These are phyloP conservation scores for Philhelius pedissequus DNA, from an alignment of 2,888 invertebrate species.

Conservation along the genomic window DNA sequence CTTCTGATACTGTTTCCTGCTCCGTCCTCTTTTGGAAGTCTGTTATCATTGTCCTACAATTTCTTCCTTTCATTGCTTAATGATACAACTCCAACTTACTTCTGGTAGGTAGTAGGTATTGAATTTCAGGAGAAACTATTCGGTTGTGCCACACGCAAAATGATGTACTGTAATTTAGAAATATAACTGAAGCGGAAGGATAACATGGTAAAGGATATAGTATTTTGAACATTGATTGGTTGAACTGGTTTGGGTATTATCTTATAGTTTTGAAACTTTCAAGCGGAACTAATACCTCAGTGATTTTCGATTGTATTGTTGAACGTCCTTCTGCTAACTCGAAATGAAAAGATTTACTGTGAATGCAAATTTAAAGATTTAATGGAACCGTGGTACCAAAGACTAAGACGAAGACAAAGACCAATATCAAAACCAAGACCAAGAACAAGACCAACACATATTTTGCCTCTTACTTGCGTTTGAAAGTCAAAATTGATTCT, in stretches of 20 bases:
- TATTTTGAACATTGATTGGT: conserved; percentile 32
- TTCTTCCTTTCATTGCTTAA: conserved; percentile 60
- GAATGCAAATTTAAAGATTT: too few relatives aligned
- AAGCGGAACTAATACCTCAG: conserved; percentile 38
- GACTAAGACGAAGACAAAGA: too few relatives aligned
- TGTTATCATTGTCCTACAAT: conserved; percentile 65
- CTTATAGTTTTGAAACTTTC: conserved; percentile 25
- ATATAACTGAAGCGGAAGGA: conserved; percentile 64
- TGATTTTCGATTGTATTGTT: too few relatives aligned
- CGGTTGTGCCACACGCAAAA: conserved; percentile 56
- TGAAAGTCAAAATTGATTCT: too few relatives aligned
- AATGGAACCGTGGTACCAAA: too few relatives aligned
- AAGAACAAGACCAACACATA: too few relatives aligned
- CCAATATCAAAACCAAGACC: too few relatives aligned
- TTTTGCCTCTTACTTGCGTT: too few relatives aligned
- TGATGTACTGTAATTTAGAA: conserved; percentile 59
- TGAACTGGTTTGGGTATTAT: conserved; percentile 5
- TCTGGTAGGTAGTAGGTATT: conserved; percentile 51
- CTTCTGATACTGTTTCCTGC: neutral
- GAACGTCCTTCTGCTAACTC: too few relatives aligned
- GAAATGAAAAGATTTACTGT: too few relatives aligned
- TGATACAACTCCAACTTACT: conserved; percentile 47
- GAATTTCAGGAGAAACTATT: conserved; percentile 19
- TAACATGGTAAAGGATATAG: conserved; percentile 61
- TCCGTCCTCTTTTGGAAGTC: conserved; percentile 21